These are phyloP conservation scores for Ferrisia virgata DNA, from an alignment of 2,888 invertebrate genomes.

Conservation along the genomic window DNA sequence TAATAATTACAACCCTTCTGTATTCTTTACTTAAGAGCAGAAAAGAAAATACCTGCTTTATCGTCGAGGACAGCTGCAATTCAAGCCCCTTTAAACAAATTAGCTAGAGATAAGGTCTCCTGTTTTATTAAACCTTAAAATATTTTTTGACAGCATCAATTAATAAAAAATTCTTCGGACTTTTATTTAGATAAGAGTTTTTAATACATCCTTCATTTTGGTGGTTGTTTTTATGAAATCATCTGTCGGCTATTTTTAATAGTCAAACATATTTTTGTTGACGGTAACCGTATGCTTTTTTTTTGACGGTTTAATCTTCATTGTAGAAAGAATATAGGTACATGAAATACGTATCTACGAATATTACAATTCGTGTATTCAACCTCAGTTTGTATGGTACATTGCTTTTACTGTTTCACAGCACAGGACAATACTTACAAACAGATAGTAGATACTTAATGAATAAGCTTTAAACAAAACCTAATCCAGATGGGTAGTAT, in stretches of 20 bases:
- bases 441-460: no score
- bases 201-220: slow-evolving; percentile 16
- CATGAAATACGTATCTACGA: background rate
- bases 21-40: background rate
- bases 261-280: slow-evolving; percentile 17
- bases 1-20: slow-evolving; percentile 41
- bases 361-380: background rate
- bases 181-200: slow-evolving; percentile 35
- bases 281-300: slow-evolving; percentile 13
- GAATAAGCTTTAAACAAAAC: no score
- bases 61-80: slow-evolving; percentile 34
- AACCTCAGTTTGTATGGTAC: background rate
- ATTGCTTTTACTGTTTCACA: no score
- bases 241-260: slow-evolving; percentile 40
- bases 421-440: no score
- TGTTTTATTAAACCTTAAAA: slow-evolving; percentile 7
- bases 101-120: slow-evolving; percentile 38
- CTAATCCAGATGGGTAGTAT: no score
- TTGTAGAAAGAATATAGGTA: background rate
- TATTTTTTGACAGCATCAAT: slow-evolving; percentile 38
- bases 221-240: slow-evolving; percentile 24
- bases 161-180: slow-evolving; percentile 38
- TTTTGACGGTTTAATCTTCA: slow-evolving; percentile 5
- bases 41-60: slow-evolving; percentile 35
- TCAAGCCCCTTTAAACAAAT: slow-evolving; percentile 42